Evolutionary conservation across 2,888 invertebrate genomes (phyloP), one percentile per base, ranked within the genome.

Genomic region (Drosophila emarginata): DNA sequence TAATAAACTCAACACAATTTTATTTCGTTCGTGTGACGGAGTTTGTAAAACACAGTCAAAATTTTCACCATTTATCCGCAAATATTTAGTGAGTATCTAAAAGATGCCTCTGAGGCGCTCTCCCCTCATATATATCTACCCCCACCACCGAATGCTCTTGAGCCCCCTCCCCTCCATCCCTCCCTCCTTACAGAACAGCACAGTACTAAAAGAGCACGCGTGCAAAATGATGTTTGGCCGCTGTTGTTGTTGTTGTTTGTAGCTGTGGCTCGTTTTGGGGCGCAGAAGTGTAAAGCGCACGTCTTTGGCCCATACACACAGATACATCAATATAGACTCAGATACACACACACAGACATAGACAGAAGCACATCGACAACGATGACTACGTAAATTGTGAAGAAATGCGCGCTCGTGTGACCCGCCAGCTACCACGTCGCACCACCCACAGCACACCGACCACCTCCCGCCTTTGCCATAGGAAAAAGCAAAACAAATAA

Each of bases 61-160:
- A 90, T 89, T 89, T 89, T 90, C 89, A 89, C 89, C 89, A 89
- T 89, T 90, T 89, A 84, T 89, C 89, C 90, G 78, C 90, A 90
- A 88, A 88, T 90, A 80, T 90, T 87, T 89, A 88, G 90, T 90
- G 79, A 90, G 90, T 90, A 90, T 78, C 76, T 77, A 77, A 59
- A 63, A 83, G 78, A 77, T 78, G 80, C 61, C 85, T 70, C 56
- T 71, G 79, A 71, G 77, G 63, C 61, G 63, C 40, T 52, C 45
- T 53, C 71, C 60, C 74, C 32, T 53, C 40, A 45, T 26, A 15
- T 11, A 28, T 18, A 51, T 9, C 32, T 23, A 51, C 51, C 32
- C 53, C 9, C 14, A 53, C 6, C 37, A 60, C 56, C 40, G 18
- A 54, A 56, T 45, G 15, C 40, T 57, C 62, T 51, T 23, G 40